Evolutionary conservation across 2,888 invertebrate species (phyloP).

Genomic region (Malacosoma neustria): DNA sequence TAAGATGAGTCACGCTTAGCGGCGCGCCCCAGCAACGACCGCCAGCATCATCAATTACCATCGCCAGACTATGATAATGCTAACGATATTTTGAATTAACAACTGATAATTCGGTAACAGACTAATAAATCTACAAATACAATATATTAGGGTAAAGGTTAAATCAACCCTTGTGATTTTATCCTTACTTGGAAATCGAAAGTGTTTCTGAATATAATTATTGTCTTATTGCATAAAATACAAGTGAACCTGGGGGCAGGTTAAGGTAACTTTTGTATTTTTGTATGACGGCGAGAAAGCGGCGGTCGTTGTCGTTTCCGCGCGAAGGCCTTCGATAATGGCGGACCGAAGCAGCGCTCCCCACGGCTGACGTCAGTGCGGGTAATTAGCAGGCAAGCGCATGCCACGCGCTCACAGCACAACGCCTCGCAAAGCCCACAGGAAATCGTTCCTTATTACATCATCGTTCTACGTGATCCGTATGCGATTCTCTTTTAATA

Average conservation of each 20-base stretch:
- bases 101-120: no score
- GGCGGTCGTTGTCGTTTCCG: conserved; percentile 70
- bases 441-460: conserved; percentile 67
- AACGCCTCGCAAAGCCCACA: conserved; percentile 40
- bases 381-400: conserved; percentile 59
- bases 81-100: no score
- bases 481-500: conserved; percentile 33
- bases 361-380: conserved; percentile 55
- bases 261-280: conserved; percentile 25
- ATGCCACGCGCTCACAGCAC: conserved; percentile 42
- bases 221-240: no score
- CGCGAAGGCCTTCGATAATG: conserved; percentile 64
- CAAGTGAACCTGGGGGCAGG: no score
- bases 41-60: conserved; percentile 54
- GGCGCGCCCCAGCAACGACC: conserved; percentile 50
- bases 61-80: no score
- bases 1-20: conserved; percentile 71
- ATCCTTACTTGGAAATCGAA: no score
- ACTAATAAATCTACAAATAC: no score
- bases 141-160: no score
- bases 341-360: conserved; percentile 43
- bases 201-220: no score
- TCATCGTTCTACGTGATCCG: conserved; percentile 43
- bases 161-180: no score
- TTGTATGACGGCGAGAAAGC: conserved; percentile 53